Evolutionary conservation across 1,140 invertebrate species (phyloP).

Genomic region (Helicorthomorpha holstii): DNA sequence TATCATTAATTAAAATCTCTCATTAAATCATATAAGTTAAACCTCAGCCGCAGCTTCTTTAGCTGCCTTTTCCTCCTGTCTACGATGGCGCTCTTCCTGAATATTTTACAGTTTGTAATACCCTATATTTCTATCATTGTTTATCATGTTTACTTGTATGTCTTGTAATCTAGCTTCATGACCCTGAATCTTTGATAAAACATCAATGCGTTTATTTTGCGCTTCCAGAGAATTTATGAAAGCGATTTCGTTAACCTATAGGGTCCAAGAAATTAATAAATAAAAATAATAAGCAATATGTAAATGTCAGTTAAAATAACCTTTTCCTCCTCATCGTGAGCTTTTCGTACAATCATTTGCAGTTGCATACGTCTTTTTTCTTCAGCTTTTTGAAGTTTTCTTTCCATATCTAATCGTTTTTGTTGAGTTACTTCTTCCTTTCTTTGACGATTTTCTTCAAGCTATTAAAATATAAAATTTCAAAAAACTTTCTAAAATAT

Average conservation of each 20-base stretch:
- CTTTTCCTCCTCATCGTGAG: constrained; percentile 94
- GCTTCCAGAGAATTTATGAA: constrained; percentile 94
- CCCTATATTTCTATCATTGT: constrained; percentile 16
- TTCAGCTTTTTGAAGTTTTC: constrained; percentile 70
- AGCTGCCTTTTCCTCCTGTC: constrained; percentile 77
- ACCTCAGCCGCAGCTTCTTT: constrained; percentile 81
- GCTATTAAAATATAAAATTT: constrained; percentile 19
- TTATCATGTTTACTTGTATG: constrained; percentile 26
- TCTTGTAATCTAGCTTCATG: constrained; percentile 66
- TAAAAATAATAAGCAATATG: neutral
- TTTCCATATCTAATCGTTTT: constrained; percentile 62
- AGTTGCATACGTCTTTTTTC: constrained; percentile 70
- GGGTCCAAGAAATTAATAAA: neutral
- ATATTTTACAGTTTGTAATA: constrained; percentile 16
- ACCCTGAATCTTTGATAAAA: constrained; percentile 50
- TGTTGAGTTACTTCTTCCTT: constrained; percentile 73
- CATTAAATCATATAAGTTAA: too few species aligned
- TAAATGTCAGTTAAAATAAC: constrained; percentile 9
- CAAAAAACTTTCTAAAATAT: neutral
- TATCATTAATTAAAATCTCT: too few species aligned
- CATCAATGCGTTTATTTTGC: constrained; percentile 82
- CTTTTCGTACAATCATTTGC: constrained; percentile 73
- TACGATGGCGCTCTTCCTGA: constrained; percentile 48
- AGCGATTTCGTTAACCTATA: constrained; percentile 72
- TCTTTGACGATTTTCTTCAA: constrained; percentile 76